phyloP scores from a whole-genome alignment of 2,888 invertebrate genomes.

The Pristionchus arcanus region DNA sequence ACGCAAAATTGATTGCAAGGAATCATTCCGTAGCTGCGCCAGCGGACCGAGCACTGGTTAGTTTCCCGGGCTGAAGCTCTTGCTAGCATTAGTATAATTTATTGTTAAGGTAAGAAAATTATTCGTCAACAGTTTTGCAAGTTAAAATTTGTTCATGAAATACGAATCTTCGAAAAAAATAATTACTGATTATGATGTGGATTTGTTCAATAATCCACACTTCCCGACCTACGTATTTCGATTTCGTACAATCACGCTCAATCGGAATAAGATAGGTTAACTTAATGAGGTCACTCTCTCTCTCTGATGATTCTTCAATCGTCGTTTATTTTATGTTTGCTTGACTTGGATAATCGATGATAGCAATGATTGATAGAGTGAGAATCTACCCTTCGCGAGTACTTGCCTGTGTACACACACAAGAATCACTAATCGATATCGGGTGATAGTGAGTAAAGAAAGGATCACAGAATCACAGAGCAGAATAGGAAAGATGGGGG shows the following conservation, averaged over 20 bases:
- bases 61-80: no score
- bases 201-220: no score
- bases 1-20: neutral
- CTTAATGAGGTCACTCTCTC: neutral
- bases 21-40: constrained; percentile 9
- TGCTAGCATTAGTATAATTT: no score
- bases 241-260: neutral
- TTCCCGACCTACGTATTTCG: neutral
- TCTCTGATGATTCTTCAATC: neutral
- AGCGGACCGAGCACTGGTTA: neutral
- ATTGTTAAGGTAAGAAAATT: no score
- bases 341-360: constrained; percentile 40
- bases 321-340: constrained; percentile 23
- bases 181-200: no score
- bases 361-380: constrained; percentile 30
- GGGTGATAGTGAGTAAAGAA: neutral
- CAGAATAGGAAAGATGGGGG: no score
- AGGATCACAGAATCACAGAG: no score
- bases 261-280: neutral
- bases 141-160: no score
- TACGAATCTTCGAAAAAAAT: no score
- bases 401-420: constrained; percentile 7
- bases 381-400: neutral
- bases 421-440: neutral
- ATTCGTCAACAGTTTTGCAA: no score